phyloP scores from a whole-genome alignment of 2,888 invertebrate genomes.

The Stenotaenia linearis region DNA sequence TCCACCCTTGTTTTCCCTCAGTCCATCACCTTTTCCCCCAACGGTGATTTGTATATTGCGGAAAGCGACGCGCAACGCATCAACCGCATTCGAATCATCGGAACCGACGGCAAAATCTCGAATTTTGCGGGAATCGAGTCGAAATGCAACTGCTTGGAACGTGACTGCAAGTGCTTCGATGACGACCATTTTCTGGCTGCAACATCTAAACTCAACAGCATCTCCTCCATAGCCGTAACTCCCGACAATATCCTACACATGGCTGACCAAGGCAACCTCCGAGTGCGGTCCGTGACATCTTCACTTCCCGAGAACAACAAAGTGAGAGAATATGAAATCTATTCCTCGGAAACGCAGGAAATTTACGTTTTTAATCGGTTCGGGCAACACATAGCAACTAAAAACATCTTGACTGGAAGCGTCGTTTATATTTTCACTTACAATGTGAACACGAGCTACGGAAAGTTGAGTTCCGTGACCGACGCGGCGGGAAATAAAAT shows the following conservation, averaged over 20 bases:
- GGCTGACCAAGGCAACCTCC: constrained; percentile 70
- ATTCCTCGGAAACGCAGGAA: constrained; percentile 88
- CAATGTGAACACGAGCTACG: constrained; percentile 93
- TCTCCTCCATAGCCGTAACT: constrained; percentile 74
- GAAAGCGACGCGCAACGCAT: constrained; percentile 75
- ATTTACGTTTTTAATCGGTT: constrained; percentile 81
- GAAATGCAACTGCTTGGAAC: constrained; percentile 50
- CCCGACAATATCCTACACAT: constrained; percentile 94
- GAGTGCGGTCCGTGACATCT: constrained; percentile 45
- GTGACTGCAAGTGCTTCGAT: constrained; percentile 88
- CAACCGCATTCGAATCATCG: constrained; percentile 75
- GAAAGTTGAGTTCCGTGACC: constrained; percentile 86
- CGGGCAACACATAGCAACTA: constrained; percentile 85
- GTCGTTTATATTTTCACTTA: constrained; percentile 90
- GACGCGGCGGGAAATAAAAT: constrained; percentile 71
- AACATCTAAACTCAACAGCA: constrained; percentile 47
- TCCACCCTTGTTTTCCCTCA: constrained; percentile 69
- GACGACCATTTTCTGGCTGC: constrained; percentile 65
- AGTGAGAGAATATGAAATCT: constrained; percentile 79
- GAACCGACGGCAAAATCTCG: constrained; percentile 86
- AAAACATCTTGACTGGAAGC: constrained; percentile 90
- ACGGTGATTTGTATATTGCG: constrained; percentile 85
- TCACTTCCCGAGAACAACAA: constrained; percentile 80
- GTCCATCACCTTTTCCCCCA: constrained; percentile 83
- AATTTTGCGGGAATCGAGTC: constrained; percentile 85